phyloP scores from a whole-genome alignment of 2,113 vertebrate genomes.

The Beaufortia kweichowensis region DNA sequence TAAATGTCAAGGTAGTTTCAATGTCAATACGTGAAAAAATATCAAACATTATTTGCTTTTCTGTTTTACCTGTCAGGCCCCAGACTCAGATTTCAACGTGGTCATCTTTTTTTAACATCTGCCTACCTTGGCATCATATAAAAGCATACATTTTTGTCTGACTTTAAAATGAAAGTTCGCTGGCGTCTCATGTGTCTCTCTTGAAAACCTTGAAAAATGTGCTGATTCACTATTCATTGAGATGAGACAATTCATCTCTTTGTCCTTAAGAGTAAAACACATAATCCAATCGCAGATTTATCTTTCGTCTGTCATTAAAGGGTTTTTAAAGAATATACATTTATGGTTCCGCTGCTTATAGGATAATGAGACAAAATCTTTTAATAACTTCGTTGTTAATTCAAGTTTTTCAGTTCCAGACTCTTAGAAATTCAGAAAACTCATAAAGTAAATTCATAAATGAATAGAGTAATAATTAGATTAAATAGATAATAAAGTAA shows the following conservation, averaged over 20 bases:
- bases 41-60: not conserved
- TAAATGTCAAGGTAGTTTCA: too few species aligned
- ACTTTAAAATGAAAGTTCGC: conserved; percentile 11
- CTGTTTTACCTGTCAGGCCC: not conserved
- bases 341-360: too few species aligned
- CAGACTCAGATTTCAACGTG: not conserved
- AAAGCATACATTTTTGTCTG: not conserved
- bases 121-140: not conserved
- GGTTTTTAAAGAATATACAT: too few species aligned
- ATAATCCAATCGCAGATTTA: conserved; percentile 46
- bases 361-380: not conserved
- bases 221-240: conserved; percentile 63
- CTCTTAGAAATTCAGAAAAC: too few species aligned
- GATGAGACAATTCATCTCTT: conserved; percentile 64
- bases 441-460: too few species aligned
- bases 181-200: conserved; percentile 22
- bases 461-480: too few species aligned
- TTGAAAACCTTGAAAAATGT: conserved; percentile 54
- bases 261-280: conserved; percentile 59
- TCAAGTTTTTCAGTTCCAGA: too few species aligned
- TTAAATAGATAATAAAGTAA: too few species aligned
- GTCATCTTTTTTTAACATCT: not conserved
- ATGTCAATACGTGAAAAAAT: not conserved
- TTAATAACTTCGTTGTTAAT: too few species aligned
- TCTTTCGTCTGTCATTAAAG: conserved; percentile 7